Evolutionary conservation across 1,140 invertebrate genomes (phyloP).

Genomic region (Panonychus citri): DNA sequence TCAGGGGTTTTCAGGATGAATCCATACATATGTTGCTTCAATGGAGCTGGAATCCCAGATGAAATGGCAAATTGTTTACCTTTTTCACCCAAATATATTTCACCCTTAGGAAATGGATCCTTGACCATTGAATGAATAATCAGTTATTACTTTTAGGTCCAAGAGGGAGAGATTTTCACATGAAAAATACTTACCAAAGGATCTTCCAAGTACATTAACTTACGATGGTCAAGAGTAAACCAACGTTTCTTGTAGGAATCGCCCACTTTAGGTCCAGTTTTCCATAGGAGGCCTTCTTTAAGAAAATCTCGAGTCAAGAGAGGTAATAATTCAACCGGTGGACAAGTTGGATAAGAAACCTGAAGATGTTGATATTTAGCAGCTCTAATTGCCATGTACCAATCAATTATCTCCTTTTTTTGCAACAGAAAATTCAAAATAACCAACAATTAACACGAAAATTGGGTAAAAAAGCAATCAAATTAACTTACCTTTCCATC

Average conservation of each 20-base stretch:
- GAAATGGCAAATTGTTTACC: slow-evolving; percentile 44
- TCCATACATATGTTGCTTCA: slow-evolving; percentile 36
- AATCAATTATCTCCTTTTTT: slow-evolving; percentile 46
- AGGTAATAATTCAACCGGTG: slow-evolving; percentile 44
- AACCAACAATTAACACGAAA: not conserved
- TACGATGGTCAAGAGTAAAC: slow-evolving; percentile 56
- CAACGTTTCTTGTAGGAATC: slow-evolving; percentile 60
- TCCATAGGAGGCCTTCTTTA: slow-evolving; percentile 59
- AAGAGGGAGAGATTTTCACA: not conserved
- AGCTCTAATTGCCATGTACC: slow-evolving; percentile 66
- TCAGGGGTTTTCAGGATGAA: slow-evolving; percentile 68
- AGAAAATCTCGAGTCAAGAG: slow-evolving; percentile 53
- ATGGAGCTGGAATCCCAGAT: slow-evolving; percentile 35
- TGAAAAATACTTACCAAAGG: slow-evolving; percentile 32
- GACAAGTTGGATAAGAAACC: slow-evolving; percentile 54
- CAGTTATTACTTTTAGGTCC: too few species aligned
- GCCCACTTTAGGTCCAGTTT: slow-evolving; percentile 52
- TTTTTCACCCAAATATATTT: slow-evolving; percentile 59
- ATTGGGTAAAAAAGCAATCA: too few species aligned
- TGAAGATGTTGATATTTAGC: slow-evolving; percentile 54
- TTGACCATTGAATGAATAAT: slow-evolving; percentile 14
- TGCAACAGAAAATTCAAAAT: not conserved
- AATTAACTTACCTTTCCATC: slow-evolving; percentile 37
- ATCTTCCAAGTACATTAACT: slow-evolving; percentile 73
- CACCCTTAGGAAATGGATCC: slow-evolving; percentile 66